phyloP scores from a whole-genome alignment of 2,113 vertebrate species.

The Rhea americana region DNA sequence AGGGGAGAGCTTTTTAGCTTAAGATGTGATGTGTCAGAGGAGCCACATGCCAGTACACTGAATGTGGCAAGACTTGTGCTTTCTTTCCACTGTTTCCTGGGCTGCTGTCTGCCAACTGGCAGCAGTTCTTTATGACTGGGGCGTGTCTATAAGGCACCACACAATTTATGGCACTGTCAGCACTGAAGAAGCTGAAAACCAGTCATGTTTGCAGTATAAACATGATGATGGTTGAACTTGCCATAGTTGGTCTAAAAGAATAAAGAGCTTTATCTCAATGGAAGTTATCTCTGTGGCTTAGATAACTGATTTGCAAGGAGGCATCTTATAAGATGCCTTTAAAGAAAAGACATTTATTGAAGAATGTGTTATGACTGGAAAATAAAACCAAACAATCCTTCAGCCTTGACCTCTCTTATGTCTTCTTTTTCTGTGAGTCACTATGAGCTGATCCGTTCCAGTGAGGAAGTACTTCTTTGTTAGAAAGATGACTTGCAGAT shows the following conservation, averaged over 20 bases:
- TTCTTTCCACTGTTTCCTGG: not conserved
- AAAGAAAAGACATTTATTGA: not conserved
- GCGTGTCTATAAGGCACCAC: not conserved
- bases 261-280: not conserved
- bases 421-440: not conserved
- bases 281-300: not conserved
- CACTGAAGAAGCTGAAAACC: not conserved
- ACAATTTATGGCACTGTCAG: rapidly evolving
- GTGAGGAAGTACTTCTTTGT: not conserved
- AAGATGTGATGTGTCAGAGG: not conserved
- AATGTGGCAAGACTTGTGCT: not conserved
- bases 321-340: not conserved
- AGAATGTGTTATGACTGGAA: not conserved
- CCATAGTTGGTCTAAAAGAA: not conserved
- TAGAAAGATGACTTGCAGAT: not conserved
- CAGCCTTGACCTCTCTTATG: not conserved
- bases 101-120: not conserved
- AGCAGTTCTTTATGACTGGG: not conserved
- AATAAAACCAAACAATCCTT: not conserved
- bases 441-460: not conserved
- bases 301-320: not conserved
- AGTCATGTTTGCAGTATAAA: not conserved
- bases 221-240: not conserved
- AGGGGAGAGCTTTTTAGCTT: not conserved
- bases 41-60: not conserved